A percentile compares a stretch with the other conserved stretches of the same genome.
Evolutionary conservation across 2,888 invertebrate genomes (phyloP).

Genomic region (Epirrita christyi): DNA sequence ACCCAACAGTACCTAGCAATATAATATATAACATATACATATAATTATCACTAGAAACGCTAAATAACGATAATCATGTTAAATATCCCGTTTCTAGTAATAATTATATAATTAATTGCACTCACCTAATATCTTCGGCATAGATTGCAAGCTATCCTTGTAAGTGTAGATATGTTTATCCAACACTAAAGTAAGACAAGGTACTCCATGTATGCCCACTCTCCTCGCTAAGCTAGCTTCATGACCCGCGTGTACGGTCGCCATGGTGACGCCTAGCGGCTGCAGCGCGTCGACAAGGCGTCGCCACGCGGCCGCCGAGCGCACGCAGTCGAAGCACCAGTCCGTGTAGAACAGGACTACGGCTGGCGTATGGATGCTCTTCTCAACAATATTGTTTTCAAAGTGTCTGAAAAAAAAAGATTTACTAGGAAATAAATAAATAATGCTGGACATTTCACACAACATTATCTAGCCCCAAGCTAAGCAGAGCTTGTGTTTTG

Average conservation of each 20-base stretch:
- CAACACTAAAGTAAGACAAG: constrained; percentile 91
- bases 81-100: no score
- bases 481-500: no score
- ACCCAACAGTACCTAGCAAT: no score
- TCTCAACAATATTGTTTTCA: constrained; percentile 93
- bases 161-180: constrained; percentile 94
- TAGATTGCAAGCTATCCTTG: constrained; percentile 91
- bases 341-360: constrained; percentile 96
- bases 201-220: constrained; percentile 92
- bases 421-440: not conserved
- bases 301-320: constrained; percentile 94
- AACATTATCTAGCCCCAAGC: no score
- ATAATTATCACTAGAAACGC: no score
- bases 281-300: constrained; percentile 94
- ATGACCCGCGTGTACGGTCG: constrained; percentile 92
- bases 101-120: no score
- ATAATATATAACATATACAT: no score
- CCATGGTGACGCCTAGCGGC: constrained; percentile 92
- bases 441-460: no score
- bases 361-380: constrained; percentile 92
- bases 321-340: constrained; percentile 97
- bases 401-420: constrained; percentile 87
- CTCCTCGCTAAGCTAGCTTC: constrained; percentile 91
- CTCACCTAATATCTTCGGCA: constrained; percentile 91
- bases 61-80: no score